Evolutionary conservation across 2,797 vertebrate species (phyloP), one percentile per base, ranked within the genome.

Genomic region (Lacerta viridis): DNA sequence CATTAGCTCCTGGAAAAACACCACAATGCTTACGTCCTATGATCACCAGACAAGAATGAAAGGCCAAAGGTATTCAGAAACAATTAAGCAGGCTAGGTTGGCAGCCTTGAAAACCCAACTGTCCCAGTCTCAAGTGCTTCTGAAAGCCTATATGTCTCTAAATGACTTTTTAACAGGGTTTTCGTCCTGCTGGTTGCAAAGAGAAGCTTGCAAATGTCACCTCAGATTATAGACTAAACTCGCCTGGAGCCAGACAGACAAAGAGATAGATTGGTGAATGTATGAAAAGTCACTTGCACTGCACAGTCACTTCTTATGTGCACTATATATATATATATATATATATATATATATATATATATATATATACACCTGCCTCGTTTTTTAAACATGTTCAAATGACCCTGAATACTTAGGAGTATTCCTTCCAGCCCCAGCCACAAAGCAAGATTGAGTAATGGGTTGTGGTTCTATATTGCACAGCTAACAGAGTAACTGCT

Each of bases 91-190:
- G 27, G 18, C 13, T 39, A 13, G 4, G 4, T 81, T 86, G 50
- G 4, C 25, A 17, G 17, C 41, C 72, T 18, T 27, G 50, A 43
- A 59, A 46, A 59, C 36, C 7, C 15, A 61, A 17, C 55, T n/a
- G 27, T 41, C 36, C 27, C 29, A 27, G 6, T 81, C 7, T 41
- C 33, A 10, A 0, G 4, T 79, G 8, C 71, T 85, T 64, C 39
- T 74, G 75, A 64, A 61, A 13, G 41, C 15, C 25, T 75, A 15
- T 33, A 9, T 66, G 20, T 29, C 36, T 43, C 69, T 43, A 39
- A 29, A 84, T 29, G 79, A 59, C 81, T 41, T 84, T 29, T 81
- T 61, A 87, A 81, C 69, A 81, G 55, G 33, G 61, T 25, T 81
- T 74, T 59, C 29, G 11, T 64, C 20, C n/a, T 61, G 8, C 55